A percentile compares a stretch with the other conserved stretches of the same genome.
Conservation (phyloP, 1,140 invertebrate species). For the Drosophila eugracilis region DNA sequence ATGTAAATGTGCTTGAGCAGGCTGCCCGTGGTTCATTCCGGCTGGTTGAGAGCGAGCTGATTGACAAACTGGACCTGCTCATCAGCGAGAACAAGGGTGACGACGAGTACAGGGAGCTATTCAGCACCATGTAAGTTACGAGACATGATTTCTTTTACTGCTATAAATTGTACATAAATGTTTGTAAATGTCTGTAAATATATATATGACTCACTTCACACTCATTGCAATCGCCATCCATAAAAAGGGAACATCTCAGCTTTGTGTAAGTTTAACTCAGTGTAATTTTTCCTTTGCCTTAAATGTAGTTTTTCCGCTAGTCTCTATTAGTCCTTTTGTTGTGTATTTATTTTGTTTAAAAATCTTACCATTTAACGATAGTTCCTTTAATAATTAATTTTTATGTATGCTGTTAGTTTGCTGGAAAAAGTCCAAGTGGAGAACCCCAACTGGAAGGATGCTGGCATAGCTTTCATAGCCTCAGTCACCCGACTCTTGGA, state of each 20-base stretch:
- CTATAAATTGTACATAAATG: constrained; percentile 25
- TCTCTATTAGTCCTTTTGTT: constrained; percentile 3
- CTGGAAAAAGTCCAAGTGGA: constrained; percentile 94
- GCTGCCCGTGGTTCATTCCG: constrained; percentile 88
- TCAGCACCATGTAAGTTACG: constrained; percentile 96
- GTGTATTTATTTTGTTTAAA: constrained; percentile 4
- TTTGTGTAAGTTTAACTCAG: constrained; percentile 90
- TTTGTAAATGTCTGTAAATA: constrained; percentile 56
- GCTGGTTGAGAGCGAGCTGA: constrained; percentile 95
- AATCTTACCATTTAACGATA: neutral
- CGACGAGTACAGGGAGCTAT: constrained; percentile 95
- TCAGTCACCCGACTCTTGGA: constrained; percentile 96
- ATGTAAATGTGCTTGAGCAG: constrained; percentile 36
- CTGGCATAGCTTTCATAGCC: constrained; percentile 95
- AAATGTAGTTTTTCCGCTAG: constrained; percentile 12
- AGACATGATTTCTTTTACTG: neutral
- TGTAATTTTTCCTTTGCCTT: constrained; percentile 41
- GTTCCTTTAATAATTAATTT: neutral
- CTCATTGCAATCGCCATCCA: constrained; percentile 75
- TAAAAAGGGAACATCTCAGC: constrained; percentile 94
- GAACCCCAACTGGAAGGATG: constrained; percentile 95
- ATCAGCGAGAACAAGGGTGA: constrained; percentile 97
- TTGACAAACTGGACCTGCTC: constrained; percentile 96
- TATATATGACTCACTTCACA: constrained; percentile 72
- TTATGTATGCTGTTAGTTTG: constrained; percentile 86